These are phyloP conservation scores for Micrasema longulum DNA, from an alignment of 1,140 invertebrate species.

Conservation along the genomic window DNA sequence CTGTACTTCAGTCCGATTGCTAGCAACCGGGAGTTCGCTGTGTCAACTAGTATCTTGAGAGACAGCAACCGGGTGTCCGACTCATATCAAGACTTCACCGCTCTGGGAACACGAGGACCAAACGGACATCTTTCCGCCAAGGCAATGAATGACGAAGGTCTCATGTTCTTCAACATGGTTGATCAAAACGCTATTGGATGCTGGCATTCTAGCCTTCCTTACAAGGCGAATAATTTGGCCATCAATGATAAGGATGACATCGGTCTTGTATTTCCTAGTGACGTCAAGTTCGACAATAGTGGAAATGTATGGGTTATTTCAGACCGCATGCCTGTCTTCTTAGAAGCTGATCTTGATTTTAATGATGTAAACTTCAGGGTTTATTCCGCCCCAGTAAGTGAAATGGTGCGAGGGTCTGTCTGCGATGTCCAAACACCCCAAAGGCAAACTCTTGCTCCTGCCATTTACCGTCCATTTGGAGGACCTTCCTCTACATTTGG, in stretches of 20 bases:
- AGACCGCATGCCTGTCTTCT: conserved; percentile 77
- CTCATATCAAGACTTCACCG: conserved; percentile 74
- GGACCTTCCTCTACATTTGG: no score
- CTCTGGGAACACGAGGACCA: conserved; percentile 76
- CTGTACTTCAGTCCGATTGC: conserved; percentile 83
- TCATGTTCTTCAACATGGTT: conserved; percentile 81
- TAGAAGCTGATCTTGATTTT: conserved; percentile 74
- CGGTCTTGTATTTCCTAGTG: conserved; percentile 78
- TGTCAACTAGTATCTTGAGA: conserved; percentile 74
- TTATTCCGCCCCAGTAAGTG: conserved; percentile 72
- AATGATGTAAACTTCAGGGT: conserved; percentile 81
- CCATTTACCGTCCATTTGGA: conserved; percentile 8
- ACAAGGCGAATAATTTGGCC: conserved; percentile 73
- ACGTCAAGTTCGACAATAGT: conserved; percentile 79
- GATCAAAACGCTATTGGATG: conserved; percentile 83
- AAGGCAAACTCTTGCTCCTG: background rate
- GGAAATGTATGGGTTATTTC: conserved; percentile 81
- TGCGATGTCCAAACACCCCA: conserved; percentile 66
- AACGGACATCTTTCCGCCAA: conserved; percentile 81
- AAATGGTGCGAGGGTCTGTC: conserved; percentile 77
- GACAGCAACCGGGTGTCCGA: conserved; percentile 72
- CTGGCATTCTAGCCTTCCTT: conserved; percentile 80
- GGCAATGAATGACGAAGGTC: conserved; percentile 76
- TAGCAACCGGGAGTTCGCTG: conserved; percentile 79
- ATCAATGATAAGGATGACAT: conserved; percentile 78